Evolutionary conservation across 1,140 invertebrate genomes (phyloP).

Genomic region (Calliopsis andreniformis): DNA sequence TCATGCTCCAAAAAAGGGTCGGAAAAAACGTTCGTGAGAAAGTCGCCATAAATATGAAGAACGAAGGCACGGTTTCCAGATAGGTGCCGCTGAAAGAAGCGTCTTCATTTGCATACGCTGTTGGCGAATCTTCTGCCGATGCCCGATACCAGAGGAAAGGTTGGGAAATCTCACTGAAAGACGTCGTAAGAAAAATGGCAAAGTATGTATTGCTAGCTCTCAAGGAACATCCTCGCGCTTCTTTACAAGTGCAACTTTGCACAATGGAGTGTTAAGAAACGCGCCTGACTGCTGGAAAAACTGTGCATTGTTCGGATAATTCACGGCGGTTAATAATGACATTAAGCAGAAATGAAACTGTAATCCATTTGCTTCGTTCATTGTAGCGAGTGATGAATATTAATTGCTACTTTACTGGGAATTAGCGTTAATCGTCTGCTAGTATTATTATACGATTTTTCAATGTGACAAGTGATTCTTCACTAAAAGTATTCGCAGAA

Average conservation of each 20-base stretch:
- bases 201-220: not conserved
- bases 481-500: not conserved
- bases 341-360: conserved; percentile 24
- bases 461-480: not conserved
- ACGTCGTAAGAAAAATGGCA: conserved; percentile 14
- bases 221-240: conserved; percentile 5
- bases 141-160: not conserved
- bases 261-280: conserved; percentile 46
- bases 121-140: not conserved
- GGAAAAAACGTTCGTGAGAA: conserved; percentile 12
- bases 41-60: not conserved
- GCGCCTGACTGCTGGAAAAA: conserved; percentile 16
- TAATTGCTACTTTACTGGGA: too few species aligned
- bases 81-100: too few species aligned
- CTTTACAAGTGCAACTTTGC: not conserved
- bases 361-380: too few species aligned
- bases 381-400: too few species aligned
- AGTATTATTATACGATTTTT: too few species aligned
- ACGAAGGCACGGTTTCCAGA: conserved; percentile 3
- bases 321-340: conserved; percentile 40
- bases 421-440: too few species aligned
- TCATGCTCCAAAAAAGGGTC: not conserved
- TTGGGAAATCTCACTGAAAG: conserved; percentile 31
- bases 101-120: conserved; percentile 24
- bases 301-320: conserved; percentile 17